Evolutionary conservation across 2,888 invertebrate genomes (phyloP).

Genomic region (Oxystoma pomonae): DNA sequence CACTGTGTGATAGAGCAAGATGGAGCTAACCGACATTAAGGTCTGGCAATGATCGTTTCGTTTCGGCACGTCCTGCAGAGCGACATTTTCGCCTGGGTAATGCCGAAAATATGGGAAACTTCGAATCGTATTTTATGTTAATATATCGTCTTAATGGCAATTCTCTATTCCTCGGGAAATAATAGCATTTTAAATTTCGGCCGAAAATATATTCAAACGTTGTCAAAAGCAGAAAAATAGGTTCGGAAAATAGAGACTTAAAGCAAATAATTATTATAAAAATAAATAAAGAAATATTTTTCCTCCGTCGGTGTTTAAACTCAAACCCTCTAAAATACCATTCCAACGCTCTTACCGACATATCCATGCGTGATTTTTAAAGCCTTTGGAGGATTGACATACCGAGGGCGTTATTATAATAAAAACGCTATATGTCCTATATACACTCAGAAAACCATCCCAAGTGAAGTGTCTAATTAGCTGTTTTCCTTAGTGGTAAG

Average conservation of each 20-base stretch:
- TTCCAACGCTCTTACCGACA: too few species aligned
- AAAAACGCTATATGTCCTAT: too few species aligned
- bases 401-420: too few species aligned
- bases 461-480: too few species aligned
- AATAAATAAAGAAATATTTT: too few species aligned
- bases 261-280: too few species aligned
- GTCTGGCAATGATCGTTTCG: background rate
- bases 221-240: constrained; percentile 2
- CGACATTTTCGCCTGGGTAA: background rate
- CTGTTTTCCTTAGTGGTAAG: too few species aligned
- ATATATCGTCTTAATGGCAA: background rate
- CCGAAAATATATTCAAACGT: background rate
- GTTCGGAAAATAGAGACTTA: constrained; percentile 9
- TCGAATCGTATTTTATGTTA: background rate
- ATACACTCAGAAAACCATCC: too few species aligned
- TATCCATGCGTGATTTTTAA: too few species aligned
- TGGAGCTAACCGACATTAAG: background rate
- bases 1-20: background rate
- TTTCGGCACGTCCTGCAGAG: background rate
- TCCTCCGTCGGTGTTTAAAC: too few species aligned
- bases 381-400: too few species aligned
- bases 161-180: background rate
- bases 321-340: too few species aligned
- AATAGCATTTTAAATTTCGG: background rate
- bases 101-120: background rate